A percentile compares a stretch with the other conserved stretches of the same genome.
Evolutionary conservation across 2,888 invertebrate genomes (phyloP).

Genomic region (Cryptosula pallasiana): DNA sequence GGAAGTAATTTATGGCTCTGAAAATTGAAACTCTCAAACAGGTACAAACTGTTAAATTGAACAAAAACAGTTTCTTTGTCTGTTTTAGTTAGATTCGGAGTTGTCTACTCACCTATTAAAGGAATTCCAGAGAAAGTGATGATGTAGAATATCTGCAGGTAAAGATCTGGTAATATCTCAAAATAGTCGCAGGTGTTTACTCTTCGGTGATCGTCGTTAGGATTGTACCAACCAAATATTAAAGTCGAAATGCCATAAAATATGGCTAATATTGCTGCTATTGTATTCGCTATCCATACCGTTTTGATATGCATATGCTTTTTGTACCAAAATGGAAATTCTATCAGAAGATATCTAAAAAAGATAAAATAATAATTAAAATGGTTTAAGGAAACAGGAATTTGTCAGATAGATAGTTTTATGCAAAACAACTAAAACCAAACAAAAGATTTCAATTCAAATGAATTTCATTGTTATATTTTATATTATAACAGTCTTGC

Average conservation of each 20-base stretch:
- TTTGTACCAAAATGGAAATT: conserved; percentile 12
- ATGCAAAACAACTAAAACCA: no score
- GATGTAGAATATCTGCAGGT: conserved; percentile 1
- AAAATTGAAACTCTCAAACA: no score
- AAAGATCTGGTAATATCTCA: background rate
- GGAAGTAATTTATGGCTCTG: no score
- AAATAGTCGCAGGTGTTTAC: background rate
- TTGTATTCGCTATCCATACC: background rate
- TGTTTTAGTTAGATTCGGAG: no score
- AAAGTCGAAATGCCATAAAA: background rate
- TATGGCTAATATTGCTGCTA: background rate
- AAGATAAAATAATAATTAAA: no score
- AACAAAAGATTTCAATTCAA: no score
- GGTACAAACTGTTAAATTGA: no score
- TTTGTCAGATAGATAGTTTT: no score
- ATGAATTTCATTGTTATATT: no score
- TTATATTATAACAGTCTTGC: no score
- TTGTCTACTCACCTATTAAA: background rate
- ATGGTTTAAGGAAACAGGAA: no score
- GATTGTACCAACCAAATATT: conserved; percentile 2
- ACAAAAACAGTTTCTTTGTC: no score
- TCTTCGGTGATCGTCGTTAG: background rate
- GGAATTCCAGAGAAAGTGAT: background rate
- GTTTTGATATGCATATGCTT: background rate
- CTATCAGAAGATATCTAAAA: background rate